These are phyloP conservation scores for Ashinkailepas kermadecensis DNA, from an alignment of 2,888 invertebrate genomes.

Conservation along the genomic window DNA sequence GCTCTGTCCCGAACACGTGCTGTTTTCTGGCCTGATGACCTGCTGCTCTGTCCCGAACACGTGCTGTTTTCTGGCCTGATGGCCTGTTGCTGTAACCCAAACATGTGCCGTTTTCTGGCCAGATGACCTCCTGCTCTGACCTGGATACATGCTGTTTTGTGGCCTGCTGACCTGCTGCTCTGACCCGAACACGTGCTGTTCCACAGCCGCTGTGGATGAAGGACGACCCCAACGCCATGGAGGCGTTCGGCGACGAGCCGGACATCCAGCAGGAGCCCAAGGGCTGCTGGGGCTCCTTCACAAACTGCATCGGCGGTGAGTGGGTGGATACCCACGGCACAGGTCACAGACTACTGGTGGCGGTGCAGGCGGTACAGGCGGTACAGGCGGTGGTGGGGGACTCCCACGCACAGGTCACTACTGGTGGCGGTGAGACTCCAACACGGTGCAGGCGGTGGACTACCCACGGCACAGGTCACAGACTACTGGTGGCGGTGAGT, in stretches of 20 bases:
- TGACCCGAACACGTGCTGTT: not conserved
- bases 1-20: not conserved
- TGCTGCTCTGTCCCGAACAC: too few relatives aligned
- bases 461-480: too few relatives aligned
- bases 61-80: not conserved
- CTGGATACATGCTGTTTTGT: too few relatives aligned
- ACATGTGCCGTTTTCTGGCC: too few relatives aligned
- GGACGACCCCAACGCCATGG: slow-evolving; percentile 3
- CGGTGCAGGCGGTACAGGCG: too few relatives aligned
- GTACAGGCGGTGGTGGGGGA: too few relatives aligned
- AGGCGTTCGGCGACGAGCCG: not conserved
- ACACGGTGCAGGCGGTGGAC: not conserved
- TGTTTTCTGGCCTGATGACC: too few relatives aligned
- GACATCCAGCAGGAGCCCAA: slow-evolving; percentile 2
- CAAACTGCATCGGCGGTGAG: slow-evolving; percentile 23
- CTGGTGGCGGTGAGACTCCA: too few relatives aligned
- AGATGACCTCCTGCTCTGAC: not conserved
- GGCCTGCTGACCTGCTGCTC: too few relatives aligned
- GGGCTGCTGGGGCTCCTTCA: slow-evolving; percentile 27
- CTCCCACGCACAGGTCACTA: too few relatives aligned
- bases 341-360: too few relatives aligned
- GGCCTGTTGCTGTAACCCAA: too few relatives aligned
- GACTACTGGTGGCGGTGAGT: not conserved
- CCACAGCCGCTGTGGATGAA: not conserved
- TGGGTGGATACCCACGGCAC: not conserved